Conservation (phyloP, 2,113 vertebrate species). For the Etheostoma cragini region DNA sequence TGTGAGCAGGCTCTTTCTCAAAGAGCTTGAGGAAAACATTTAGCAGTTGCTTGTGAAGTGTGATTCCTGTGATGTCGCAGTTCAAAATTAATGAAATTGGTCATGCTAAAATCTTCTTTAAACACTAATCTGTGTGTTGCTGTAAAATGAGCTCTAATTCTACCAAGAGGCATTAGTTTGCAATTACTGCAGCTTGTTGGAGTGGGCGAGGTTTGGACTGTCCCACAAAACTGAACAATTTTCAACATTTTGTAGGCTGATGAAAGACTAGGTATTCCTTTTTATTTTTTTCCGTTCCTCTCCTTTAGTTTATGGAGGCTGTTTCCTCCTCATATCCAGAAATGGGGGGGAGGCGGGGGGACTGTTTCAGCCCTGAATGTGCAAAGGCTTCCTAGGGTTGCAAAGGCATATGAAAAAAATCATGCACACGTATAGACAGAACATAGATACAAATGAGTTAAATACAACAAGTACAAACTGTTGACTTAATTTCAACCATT, state of each 20-base stretch:
- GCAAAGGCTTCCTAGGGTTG: not conserved
- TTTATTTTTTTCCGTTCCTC: not conserved
- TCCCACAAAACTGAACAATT: not conserved
- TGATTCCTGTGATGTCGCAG: conserved; percentile 39
- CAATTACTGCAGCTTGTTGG: conserved; percentile 25
- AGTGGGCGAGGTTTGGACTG: conserved; percentile 29
- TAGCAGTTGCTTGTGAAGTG: conserved; percentile 18
- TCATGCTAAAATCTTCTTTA: conserved; percentile 47
- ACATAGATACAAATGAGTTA: not conserved
- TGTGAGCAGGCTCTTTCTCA: not conserved
- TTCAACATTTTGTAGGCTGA: conserved; percentile 2
- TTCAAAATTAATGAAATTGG: conserved; percentile 50
- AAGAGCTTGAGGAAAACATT: conserved; percentile 49
- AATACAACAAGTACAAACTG: not conserved
- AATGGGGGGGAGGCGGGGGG: no score
- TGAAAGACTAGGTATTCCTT: not conserved
- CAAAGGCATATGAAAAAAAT: not conserved
- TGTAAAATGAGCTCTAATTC: conserved; percentile 38
- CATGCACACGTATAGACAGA: not conserved
- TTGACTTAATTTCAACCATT: not conserved
- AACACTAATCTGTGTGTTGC: conserved; percentile 39
- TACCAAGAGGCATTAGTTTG: conserved; percentile 43
- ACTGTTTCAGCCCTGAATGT: not conserved
- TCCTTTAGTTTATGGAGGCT: not conserved
- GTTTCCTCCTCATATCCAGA: not conserved